Evolutionary conservation across 1,140 invertebrate genomes (phyloP).

Genomic region (Conus betulinus): DNA sequence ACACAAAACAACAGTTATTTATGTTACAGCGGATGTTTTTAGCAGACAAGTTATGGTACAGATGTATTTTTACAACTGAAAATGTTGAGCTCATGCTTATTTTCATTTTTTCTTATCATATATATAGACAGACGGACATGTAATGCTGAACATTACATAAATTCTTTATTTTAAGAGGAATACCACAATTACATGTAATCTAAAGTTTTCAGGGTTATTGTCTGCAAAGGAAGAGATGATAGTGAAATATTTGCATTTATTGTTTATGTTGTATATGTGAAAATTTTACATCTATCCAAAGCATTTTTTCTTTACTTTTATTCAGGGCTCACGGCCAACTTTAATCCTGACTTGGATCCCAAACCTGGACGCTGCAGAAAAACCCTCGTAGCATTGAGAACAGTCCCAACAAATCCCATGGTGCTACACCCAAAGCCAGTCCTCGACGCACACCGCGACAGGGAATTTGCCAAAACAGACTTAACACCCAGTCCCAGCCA

Average conservation of each 20-base stretch:
- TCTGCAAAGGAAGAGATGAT: not conserved
- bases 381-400: constrained; percentile 87
- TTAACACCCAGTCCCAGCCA: constrained; percentile 42
- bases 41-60: too few relatives aligned
- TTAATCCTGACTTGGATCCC: constrained; percentile 95
- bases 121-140: too few relatives aligned
- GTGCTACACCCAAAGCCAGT: constrained; percentile 62
- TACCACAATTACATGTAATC: not conserved
- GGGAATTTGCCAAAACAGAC: constrained; percentile 64
- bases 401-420: constrained; percentile 68
- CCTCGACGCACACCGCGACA: constrained; percentile 67
- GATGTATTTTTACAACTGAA: not conserved
- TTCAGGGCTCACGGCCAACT: constrained; percentile 81
- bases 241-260: not conserved
- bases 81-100: not conserved
- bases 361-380: constrained; percentile 89
- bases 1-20: too few relatives aligned
- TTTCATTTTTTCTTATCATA: not conserved
- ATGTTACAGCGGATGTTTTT: too few relatives aligned
- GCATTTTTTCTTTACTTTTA: not conserved
- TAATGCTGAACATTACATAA: too few relatives aligned
- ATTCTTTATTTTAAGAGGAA: too few relatives aligned
- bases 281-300: not conserved
- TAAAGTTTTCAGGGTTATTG: not conserved
- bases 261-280: not conserved